A percentile compares a stretch with the other conserved stretches of the same genome.
phyloP scores from a whole-genome alignment of 2,888 invertebrate genomes.

The Thera obeliscata region DNA sequence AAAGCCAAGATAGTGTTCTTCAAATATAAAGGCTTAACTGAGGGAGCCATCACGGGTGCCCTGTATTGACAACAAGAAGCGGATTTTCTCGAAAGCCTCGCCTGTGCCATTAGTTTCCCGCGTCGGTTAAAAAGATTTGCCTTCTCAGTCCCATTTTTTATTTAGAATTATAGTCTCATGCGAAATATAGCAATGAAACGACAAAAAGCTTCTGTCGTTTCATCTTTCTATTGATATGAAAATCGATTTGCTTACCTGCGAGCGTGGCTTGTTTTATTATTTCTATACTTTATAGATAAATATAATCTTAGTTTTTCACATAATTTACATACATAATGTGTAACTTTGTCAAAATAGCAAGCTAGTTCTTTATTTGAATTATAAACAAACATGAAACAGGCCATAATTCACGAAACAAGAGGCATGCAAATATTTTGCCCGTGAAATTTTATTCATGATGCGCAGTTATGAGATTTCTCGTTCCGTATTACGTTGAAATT shows the following conservation, averaged over 20 bases:
- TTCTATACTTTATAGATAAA: conserved; percentile 1
- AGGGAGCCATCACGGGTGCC: conserved; percentile 80
- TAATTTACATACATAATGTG: not conserved
- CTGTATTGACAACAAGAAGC: conserved; percentile 84
- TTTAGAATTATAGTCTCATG: conserved; percentile 74
- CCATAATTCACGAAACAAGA: conserved; percentile 31
- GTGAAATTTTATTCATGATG: conserved; percentile 47
- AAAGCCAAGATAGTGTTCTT: conserved; percentile 80
- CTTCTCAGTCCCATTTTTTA: conserved; percentile 72
- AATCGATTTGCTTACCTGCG: conserved; percentile 17
- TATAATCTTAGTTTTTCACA: not conserved
- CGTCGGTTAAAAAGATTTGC: conserved; percentile 84
- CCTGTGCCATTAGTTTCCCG: conserved; percentile 84
- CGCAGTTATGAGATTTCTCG: conserved; percentile 56
- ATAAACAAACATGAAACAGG: conserved; percentile 18
- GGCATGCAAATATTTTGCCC: conserved; percentile 40
- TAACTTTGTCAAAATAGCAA: not conserved
- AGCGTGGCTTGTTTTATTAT: conserved; percentile 25
- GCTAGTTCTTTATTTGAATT: conserved; percentile 3
- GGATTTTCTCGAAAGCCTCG: conserved; percentile 82
- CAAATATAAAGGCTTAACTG: conserved; percentile 82
- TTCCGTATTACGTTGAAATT: conserved; percentile 58
- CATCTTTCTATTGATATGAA: conserved; percentile 37
- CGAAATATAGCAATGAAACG: conserved; percentile 70
- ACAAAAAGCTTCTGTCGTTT: conserved; percentile 48